Base-by-base conservation (phyloP, 1,140 invertebrate genomes). In the Macrosteles quadrilineatus region DNA sequence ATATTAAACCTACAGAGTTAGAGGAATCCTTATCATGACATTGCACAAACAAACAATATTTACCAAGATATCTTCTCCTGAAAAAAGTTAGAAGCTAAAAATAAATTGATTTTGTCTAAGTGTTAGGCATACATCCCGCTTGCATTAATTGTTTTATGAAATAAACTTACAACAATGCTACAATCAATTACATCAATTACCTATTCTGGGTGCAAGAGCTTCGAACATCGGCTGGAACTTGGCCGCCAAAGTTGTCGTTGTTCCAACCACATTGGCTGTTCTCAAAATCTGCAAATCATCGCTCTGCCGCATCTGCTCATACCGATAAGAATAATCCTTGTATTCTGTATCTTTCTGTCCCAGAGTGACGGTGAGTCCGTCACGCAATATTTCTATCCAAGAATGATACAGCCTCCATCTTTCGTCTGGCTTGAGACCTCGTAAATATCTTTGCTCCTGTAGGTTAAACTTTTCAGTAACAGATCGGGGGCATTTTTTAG, bases 211-310 rank as follows among this genome's bases (percentile, higher is more conserved):
- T 57, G 83, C 78, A 21, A 94, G 74, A 14, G 82, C 76, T 65
- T 85, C 77, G 19, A 94, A 76, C 11, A 90, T 70, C n/a, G 84
- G 82, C 30, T 85, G 83, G n/a, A 86, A 77, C 59, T 87, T 85
- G 2, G 91, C 91, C 0, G 91, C 91, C 55, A 86, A 88, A 12
- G 88, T 90, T 2, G 91, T 94, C 0, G 92, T 94, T 84, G 93
- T 88, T 12, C 90, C 92, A 32, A 94, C 77, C 17, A 92, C 80
- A 68, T 81, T 74, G 30, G 74, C 72, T 3, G 68, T 27, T 12
- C 45, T 67, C 14, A 75, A 68, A 19, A 70, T 53, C 27, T 63
- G 25, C 14, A 70, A 68, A 64, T 72, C 36, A 32, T 72, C 14
- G 17, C 57, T 45, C 27, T 71, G 64, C 25, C 63, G 62, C n/a